Evolutionary conservation across 2,888 invertebrate species (phyloP).

Genomic region (Stenchaetothrips biformis): DNA sequence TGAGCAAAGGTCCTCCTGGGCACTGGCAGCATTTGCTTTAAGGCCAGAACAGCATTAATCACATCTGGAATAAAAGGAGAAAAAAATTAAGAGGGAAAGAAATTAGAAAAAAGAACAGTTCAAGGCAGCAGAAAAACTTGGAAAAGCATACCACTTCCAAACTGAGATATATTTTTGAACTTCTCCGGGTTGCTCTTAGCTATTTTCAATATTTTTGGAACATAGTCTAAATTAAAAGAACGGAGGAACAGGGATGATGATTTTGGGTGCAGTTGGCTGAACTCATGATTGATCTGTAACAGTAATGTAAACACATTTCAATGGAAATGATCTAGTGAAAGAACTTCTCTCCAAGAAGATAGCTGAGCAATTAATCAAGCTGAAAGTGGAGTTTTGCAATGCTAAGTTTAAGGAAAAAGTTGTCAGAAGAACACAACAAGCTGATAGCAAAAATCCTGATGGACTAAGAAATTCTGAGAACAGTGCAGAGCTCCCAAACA

Average conservation of each 20-base stretch:
- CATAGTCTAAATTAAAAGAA: background rate
- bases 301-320: background rate
- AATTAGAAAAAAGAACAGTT: background rate
- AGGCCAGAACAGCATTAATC: background rate
- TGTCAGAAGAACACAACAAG: too few species aligned
- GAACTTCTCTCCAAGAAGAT: too few species aligned
- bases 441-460: too few species aligned
- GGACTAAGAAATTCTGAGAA: too few species aligned
- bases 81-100: background rate
- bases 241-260: background rate
- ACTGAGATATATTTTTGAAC: background rate
- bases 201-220: background rate
- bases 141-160: background rate
- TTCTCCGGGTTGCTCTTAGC: background rate
- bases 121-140: background rate
- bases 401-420: too few species aligned
- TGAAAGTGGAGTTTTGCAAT: too few species aligned
- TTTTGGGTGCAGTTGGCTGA: background rate
- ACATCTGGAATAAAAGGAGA: background rate
- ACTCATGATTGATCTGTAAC: background rate
- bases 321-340: background rate
- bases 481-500: too few species aligned
- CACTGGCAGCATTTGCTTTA: background rate
- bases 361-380: too few species aligned
- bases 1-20: background rate